Evolutionary conservation across 2,888 invertebrate genomes (phyloP).

Genomic region (Creontiades dilutus): DNA sequence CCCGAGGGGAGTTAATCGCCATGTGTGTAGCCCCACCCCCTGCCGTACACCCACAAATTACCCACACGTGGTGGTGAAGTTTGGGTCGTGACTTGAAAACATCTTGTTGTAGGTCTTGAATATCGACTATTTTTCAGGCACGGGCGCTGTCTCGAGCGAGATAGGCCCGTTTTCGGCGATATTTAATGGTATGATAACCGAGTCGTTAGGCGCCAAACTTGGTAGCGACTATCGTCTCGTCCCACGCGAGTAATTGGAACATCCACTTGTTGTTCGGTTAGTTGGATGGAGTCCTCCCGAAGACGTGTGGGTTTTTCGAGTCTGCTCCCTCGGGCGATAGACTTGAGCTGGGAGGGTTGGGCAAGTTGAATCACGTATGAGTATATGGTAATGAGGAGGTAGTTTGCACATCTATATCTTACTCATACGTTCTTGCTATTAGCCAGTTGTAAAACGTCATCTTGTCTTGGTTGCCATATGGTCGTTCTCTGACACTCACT

Average conservation of each 20-base stretch:
- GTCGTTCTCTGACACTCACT: too few species aligned
- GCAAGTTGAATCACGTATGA: too few species aligned
- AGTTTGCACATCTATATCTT: too few species aligned
- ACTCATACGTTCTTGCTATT: too few species aligned
- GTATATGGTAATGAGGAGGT: too few species aligned
- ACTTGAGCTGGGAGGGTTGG: too few species aligned
- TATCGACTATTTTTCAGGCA: not conserved
- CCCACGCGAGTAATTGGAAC: conserved; percentile 45
- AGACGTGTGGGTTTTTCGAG: conserved; percentile 1
- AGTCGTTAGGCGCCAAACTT: conserved; percentile 17
- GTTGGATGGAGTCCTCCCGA: too few species aligned
- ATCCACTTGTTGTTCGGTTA: not conserved
- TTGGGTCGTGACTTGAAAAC: not conserved
- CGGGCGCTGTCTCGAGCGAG: too few species aligned
- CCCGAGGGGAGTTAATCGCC: too few species aligned
- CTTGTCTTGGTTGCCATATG: too few species aligned
- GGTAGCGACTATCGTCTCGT: conserved; percentile 10
- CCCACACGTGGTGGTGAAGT: not conserved
- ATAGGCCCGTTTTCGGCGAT: not conserved
- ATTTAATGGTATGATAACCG: not conserved
- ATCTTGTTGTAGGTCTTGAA: conserved; percentile 15
- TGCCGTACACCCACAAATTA: not conserved
- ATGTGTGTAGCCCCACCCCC: not conserved
- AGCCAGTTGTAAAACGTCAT: too few species aligned
- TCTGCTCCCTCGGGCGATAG: not conserved